A percentile compares a stretch with the other conserved stretches of the same genome.
phyloP scores from a whole-genome alignment of 2,888 invertebrate species.

The Clivina fossor region DNA sequence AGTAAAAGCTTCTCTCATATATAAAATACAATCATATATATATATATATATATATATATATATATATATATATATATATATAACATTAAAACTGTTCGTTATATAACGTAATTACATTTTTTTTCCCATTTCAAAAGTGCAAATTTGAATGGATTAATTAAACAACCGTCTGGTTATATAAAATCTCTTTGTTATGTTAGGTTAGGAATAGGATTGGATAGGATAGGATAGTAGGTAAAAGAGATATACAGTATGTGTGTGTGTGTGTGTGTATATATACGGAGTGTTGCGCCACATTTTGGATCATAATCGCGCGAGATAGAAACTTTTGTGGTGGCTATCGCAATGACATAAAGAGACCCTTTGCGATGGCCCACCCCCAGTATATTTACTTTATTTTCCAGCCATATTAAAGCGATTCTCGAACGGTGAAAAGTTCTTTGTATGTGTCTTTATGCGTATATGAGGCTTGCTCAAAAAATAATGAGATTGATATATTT shows the following conservation, averaged over 20 bases:
- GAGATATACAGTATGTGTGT: no score
- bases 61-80: no score
- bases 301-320: constrained; percentile 13
- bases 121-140: constrained; percentile 19
- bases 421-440: not conserved
- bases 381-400: constrained; percentile 17
- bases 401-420: constrained; percentile 6
- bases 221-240: no score
- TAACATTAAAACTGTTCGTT: no score
- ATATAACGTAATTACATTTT: constrained; percentile 23
- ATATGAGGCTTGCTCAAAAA: no score
- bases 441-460: no score
- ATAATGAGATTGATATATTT: no score
- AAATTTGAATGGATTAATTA: constrained; percentile 23
- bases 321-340: not conserved
- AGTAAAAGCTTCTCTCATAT: no score
- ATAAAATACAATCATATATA: no score
- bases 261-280: not conserved
- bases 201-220: no score
- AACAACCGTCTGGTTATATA: constrained; percentile 5
- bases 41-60: no score
- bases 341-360: constrained; percentile 6
- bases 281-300: constrained; percentile 15
- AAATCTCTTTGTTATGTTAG: constrained; percentile 22
- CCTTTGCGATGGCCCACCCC: not conserved